Percentiles rank a stretch among this genome's conserved stretches.
These are phyloP conservation scores for Chymomyza costata DNA, from an alignment of 1,140 invertebrate genomes.

Conservation along the genomic window DNA sequence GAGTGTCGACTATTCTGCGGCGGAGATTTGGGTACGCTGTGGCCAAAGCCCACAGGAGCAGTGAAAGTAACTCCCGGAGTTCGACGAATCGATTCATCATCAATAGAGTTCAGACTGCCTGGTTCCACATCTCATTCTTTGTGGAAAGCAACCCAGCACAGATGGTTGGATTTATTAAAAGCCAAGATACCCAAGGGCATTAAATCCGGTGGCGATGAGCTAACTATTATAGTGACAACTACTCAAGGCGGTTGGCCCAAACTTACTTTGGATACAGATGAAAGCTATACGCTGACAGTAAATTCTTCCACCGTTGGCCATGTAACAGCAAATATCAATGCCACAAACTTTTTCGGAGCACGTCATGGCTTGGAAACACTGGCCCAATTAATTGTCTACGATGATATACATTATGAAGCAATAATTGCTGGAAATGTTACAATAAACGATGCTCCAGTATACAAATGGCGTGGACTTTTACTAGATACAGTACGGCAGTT, in stretches of 20 bases:
- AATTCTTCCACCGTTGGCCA: conserved; percentile 63
- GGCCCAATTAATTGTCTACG: conserved; percentile 84
- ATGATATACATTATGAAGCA: conserved; percentile 76
- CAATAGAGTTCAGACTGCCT: conserved; percentile 44
- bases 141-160: conserved; percentile 47
- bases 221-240: too few relatives aligned
- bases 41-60: conserved; percentile 83
- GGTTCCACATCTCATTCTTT: conserved; percentile 28
- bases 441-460: conserved; percentile 83
- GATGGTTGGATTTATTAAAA: conserved; percentile 47
- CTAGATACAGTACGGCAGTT: conserved; percentile 88
- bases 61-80: conserved; percentile 79
- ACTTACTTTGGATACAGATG: conserved; percentile 80
- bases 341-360: conserved; percentile 83
- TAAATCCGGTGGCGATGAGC: conserved; percentile 45
- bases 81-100: conserved; percentile 78
- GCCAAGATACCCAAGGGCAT: conserved; percentile 50
- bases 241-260: conserved; percentile 27
- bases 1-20: conserved; percentile 81
- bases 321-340: conserved; percentile 79
- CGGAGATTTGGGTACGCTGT: conserved; percentile 79
- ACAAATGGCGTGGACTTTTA: conserved; percentile 85
- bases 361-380: conserved; percentile 88
- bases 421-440: conserved; percentile 78
- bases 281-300: conserved; percentile 81